A percentile compares a stretch with the other conserved stretches of the same genome.
Conservation (phyloP, 1,140 invertebrate genomes). For the Drosophila yakuba region DNA sequence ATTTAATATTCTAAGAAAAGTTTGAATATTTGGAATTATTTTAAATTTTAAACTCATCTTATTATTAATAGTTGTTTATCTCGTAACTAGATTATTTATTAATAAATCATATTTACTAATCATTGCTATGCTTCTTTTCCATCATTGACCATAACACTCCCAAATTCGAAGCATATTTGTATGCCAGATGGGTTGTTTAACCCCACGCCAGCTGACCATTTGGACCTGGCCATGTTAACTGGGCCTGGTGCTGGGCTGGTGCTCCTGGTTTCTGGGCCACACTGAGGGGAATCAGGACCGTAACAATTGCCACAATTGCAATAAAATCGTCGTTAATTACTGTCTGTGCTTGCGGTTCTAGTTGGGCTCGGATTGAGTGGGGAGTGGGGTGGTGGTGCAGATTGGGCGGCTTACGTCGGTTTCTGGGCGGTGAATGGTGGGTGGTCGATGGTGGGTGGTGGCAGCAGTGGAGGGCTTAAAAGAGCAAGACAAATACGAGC, state of each 20-base stretch:
- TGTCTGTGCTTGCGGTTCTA: slow-evolving; percentile 76
- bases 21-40: no score
- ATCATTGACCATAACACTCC: not conserved
- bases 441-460: slow-evolving; percentile 5
- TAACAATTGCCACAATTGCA: slow-evolving; percentile 85
- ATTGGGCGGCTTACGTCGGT: not conserved
- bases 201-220: slow-evolving; percentile 3
- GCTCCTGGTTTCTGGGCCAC: slow-evolving; percentile 7
- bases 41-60: no score
- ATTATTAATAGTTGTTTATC: no score
- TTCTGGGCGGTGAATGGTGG: not conserved
- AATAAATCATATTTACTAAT: not conserved
- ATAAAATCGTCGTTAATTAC: slow-evolving; percentile 85
- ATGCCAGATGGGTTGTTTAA: not conserved
- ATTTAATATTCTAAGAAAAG: no score
- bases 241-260: slow-evolving; percentile 1
- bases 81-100: no score
- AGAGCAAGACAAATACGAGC: slow-evolving; percentile 78
- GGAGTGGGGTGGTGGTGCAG: slow-evolving; percentile 14
- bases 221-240: slow-evolving; percentile 2
- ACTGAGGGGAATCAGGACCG: slow-evolving; percentile 72
- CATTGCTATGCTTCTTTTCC: not conserved
- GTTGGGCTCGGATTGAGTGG: slow-evolving; percentile 36
- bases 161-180: not conserved
- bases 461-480: slow-evolving; percentile 61